Evolutionary conservation across 2,113 vertebrate genomes (phyloP).

Genomic region (rabbit (Oryctolagus cuniculus)): DNA sequence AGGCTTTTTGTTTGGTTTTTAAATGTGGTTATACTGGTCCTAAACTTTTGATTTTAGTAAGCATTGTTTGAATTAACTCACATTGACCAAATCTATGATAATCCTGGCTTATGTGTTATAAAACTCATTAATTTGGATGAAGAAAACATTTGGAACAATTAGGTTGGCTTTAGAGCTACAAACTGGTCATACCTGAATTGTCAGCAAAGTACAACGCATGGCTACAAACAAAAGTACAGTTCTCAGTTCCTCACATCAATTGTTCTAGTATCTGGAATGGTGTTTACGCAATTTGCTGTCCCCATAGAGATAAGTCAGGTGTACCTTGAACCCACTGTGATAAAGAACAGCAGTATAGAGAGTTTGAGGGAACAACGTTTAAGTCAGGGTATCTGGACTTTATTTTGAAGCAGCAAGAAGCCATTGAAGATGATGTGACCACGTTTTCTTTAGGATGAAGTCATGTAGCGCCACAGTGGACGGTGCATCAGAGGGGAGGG

Average conservation of each 20-base stretch:
- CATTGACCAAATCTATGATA: constrained; percentile 24
- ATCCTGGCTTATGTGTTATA: constrained; percentile 51
- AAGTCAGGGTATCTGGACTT: neutral
- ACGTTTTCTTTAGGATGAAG: neutral
- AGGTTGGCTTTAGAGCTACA: constrained; percentile 39
- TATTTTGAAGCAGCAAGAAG: constrained; percentile 21
- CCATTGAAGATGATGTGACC: neutral
- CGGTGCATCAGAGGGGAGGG: neutral
- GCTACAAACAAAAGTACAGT: neutral
- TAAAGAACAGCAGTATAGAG: neutral
- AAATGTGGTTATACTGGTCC: neutral
- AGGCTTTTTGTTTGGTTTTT: neutral
- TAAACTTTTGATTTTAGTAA: constrained; percentile 53
- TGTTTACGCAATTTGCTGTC: neutral
- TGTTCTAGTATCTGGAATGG: neutral
- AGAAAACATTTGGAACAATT: constrained; percentile 63
- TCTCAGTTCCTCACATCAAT: neutral
- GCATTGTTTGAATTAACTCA: constrained; percentile 27
- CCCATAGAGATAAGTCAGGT: neutral
- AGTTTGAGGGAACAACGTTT: constrained; percentile 39
- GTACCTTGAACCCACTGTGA: neutral
- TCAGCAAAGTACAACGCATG: neutral
- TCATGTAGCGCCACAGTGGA: neutral
- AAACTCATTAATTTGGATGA: constrained; percentile 62
- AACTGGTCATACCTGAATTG: constrained; percentile 55